Percentiles rank a stretch among this genome's conserved stretches.
Evolutionary conservation across 1,140 invertebrate species (phyloP).

Genomic region (Diorhabda elongata): DNA sequence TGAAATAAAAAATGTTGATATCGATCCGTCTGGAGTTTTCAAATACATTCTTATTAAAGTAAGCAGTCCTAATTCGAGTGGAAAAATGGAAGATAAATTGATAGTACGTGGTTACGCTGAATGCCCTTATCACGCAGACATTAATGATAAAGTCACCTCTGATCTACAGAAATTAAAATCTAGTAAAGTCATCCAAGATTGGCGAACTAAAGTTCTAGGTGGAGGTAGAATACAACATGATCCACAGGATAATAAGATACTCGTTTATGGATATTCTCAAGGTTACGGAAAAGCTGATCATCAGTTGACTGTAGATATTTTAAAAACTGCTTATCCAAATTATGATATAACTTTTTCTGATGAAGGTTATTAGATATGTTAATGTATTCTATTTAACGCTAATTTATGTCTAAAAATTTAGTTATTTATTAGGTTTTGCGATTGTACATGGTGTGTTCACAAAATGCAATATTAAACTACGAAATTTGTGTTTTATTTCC

Average conservation of each 20-base stretch:
- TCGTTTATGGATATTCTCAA: conserved; percentile 86
- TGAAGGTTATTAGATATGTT: conserved; percentile 70
- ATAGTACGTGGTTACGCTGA: conserved; percentile 72
- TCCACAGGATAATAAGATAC: conserved; percentile 64
- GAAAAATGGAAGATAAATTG: conserved; percentile 52
- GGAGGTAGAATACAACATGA: conserved; percentile 82
- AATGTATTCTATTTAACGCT: no score
- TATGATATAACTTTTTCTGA: conserved; percentile 75
- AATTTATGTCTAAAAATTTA: no score
- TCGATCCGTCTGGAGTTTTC: conserved; percentile 73
- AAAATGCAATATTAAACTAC: no score
- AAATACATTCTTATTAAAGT: conserved; percentile 85
- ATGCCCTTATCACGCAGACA: conserved; percentile 70
- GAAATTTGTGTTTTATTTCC: no score
- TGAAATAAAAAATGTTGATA: conserved; percentile 69
- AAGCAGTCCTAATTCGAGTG: conserved; percentile 40
- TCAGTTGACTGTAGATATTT: conserved; percentile 63
- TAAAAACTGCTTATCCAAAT: conserved; percentile 69
- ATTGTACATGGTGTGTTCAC: no score
- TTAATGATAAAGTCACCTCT: conserved; percentile 59
- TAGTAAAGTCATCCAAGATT: conserved; percentile 48
- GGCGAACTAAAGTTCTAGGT: conserved; percentile 54
- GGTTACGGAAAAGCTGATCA: conserved; percentile 86
- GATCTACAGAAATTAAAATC: conserved; percentile 52
- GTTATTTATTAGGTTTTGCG: no score